Conservation (phyloP, 2,888 invertebrate species). For the Petrophora chlorosata region DNA sequence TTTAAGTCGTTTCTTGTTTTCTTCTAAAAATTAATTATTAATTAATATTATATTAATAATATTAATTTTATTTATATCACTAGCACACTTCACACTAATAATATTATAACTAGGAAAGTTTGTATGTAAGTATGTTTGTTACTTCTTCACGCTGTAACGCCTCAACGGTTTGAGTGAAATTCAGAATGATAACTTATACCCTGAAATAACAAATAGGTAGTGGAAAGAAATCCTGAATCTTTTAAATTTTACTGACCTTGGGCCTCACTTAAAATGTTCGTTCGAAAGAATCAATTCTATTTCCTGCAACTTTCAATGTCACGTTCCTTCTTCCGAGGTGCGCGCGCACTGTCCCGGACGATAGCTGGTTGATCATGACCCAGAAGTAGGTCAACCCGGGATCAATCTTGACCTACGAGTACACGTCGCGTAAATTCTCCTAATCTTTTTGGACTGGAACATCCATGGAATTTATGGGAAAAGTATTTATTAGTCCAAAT, state of each 20-base stretch:
- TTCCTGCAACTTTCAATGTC: conserved; percentile 35
- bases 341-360: conserved; percentile 31
- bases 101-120: no score
- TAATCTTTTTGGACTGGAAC: not conserved
- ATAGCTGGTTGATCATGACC: conserved; percentile 49
- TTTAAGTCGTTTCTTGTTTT: no score
- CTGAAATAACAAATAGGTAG: no score
- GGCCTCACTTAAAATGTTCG: not conserved
- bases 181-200: no score
- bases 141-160: no score
- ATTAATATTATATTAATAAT: no score
- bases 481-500: no score
- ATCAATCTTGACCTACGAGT: conserved; percentile 44
- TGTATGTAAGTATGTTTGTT: no score
- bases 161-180: no score
- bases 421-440: conserved; percentile 6
- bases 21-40: no score
- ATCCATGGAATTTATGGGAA: not conserved
- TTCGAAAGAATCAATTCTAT: not conserved
- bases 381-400: conserved; percentile 46
- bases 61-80: no score
- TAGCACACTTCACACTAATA: no score
- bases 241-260: not conserved
- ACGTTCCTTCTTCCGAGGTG: conserved; percentile 18
- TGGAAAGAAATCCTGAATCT: not conserved